Conservation (phyloP, 2,113 vertebrate species). For the Gasterosteus nipponicus region DNA sequence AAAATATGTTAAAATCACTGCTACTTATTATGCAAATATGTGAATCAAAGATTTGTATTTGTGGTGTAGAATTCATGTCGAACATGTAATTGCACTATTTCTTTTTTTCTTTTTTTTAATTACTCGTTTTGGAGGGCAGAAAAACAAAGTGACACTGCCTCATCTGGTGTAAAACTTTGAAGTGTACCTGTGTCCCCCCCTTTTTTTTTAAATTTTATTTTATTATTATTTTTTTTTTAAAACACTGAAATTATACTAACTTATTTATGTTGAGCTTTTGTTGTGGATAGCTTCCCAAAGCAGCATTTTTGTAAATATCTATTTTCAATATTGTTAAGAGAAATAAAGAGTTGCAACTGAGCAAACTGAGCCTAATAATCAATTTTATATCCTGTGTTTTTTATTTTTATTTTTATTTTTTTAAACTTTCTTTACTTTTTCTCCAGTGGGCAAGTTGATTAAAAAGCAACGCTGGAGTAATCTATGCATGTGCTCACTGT, state of each 20-base stretch:
- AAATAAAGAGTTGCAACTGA: slow-evolving; percentile 89
- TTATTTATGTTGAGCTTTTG: slow-evolving; percentile 97
- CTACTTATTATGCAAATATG: slow-evolving; percentile 75
- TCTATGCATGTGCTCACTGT: slow-evolving; percentile 26
- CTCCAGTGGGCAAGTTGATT: slow-evolving; percentile 59
- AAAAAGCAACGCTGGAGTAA: slow-evolving; percentile 46
- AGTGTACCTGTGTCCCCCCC: slow-evolving; percentile 88
- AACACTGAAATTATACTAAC: slow-evolving; percentile 99
- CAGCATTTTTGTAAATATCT: slow-evolving; percentile 89
- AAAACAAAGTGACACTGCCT: slow-evolving; percentile 83
- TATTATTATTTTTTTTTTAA: slow-evolving; percentile 83
- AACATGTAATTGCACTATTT: slow-evolving; percentile 81
- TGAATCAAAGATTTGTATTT: slow-evolving; percentile 74
- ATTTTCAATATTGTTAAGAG: slow-evolving; percentile 84
- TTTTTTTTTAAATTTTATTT: slow-evolving; percentile 54
- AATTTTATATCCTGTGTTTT: slow-evolving; percentile 77
- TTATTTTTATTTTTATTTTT: slow-evolving; percentile 37
- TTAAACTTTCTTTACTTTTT: slow-evolving; percentile 74
- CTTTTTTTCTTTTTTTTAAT: slow-evolving; percentile 21
- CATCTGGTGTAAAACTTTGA: slow-evolving; percentile 86
- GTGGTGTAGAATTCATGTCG: slow-evolving; percentile 78
- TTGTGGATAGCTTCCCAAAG: slow-evolving; percentile 89
- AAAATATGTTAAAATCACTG: slow-evolving; percentile 66
- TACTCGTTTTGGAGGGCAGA: slow-evolving; percentile 58
- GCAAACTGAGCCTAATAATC: slow-evolving; percentile 91